phyloP scores from a whole-genome alignment of 2,113 vertebrate genomes.

The Leucoraja erinaceus region DNA sequence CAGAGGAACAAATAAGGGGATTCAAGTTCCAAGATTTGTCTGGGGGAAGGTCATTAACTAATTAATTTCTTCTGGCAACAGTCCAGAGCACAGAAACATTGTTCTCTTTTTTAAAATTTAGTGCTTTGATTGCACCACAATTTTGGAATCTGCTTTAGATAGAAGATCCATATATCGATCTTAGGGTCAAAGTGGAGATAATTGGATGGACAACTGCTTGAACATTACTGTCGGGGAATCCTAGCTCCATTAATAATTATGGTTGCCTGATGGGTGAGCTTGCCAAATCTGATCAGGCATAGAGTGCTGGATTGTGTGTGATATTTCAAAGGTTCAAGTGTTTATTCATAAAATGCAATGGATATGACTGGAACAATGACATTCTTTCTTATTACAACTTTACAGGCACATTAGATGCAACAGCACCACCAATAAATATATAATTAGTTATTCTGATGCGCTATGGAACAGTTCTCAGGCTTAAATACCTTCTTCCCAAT shows the following conservation, averaged over 20 bases:
- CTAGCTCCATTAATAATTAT: background rate
- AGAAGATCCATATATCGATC: background rate
- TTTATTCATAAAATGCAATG: too few species aligned
- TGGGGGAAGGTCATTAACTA: background rate
- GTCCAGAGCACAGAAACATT: background rate
- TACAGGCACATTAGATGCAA: too few species aligned
- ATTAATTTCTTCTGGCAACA: background rate
- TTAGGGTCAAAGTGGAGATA: background rate
- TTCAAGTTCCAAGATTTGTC: background rate
- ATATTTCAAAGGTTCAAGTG: background rate
- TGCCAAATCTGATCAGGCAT: background rate
- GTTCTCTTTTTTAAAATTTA: background rate
- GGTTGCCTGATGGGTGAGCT: background rate
- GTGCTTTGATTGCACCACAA: background rate
- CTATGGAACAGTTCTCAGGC: too few species aligned
- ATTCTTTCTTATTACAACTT: too few species aligned
- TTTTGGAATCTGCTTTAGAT: background rate
- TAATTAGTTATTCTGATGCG: too few species aligned
- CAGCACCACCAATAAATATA: too few species aligned
- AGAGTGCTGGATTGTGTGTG: background rate
- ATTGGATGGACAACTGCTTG: background rate
- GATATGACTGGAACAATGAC: too few species aligned
- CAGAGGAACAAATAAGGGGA: background rate
- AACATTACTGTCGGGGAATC: background rate
- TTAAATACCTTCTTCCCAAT: too few species aligned